Evolutionary conservation across 2,797 vertebrate species (phyloP).

Genomic region (Pseudocheirus occidentalis): DNA sequence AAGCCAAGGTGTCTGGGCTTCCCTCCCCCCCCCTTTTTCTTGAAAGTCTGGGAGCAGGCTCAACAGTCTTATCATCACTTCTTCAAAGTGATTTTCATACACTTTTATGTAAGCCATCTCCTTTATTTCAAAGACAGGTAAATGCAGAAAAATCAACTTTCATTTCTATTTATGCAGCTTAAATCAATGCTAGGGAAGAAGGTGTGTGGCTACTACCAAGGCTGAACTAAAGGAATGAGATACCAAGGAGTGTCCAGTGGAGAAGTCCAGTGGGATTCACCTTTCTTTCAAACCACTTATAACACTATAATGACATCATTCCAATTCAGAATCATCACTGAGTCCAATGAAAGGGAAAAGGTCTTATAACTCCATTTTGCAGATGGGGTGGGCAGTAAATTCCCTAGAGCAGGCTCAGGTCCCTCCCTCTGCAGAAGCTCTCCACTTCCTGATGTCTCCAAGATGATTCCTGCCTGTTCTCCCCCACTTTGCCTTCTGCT

Average conservation of each 20-base stretch:
- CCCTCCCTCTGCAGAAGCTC: background rate
- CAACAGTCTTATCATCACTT: background rate
- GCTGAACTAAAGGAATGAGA: background rate
- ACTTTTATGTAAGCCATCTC: conserved; percentile 21
- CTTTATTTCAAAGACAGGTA: background rate
- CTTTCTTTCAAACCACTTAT: background rate
- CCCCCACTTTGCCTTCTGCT: background rate
- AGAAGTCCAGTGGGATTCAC: background rate
- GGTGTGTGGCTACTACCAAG: background rate
- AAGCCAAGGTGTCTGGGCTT: background rate
- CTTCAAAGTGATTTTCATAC: conserved; percentile 4
- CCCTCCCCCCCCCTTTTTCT: background rate
- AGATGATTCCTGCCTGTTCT: background rate
- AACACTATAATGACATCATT: background rate
- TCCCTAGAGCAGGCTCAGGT: background rate
- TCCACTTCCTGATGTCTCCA: background rate
- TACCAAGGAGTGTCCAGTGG: background rate
- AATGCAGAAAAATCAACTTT: conserved; percentile 14
- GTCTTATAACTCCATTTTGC: background rate
- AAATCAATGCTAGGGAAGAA: background rate
- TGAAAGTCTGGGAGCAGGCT: conserved; percentile 11
- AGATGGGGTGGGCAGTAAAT: background rate
- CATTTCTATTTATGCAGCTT: background rate
- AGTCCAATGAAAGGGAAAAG: background rate
- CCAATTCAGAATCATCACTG: background rate